Conservation (phyloP, 2,797 vertebrate genomes). For the Typhlichthys subterraneus region DNA sequence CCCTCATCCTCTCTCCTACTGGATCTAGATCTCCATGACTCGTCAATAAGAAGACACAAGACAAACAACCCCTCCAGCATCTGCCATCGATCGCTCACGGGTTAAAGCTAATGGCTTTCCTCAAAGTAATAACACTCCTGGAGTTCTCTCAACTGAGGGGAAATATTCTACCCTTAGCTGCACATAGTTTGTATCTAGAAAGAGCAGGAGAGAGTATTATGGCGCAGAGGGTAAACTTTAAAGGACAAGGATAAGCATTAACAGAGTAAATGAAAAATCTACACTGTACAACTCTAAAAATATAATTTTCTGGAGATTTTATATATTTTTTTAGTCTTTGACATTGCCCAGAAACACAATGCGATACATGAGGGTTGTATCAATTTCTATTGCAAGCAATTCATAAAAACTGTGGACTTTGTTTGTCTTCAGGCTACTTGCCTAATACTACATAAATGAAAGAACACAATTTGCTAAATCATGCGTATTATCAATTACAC, state of each 20-base stretch:
- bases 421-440: too few relatives aligned
- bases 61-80: constrained; percentile 72
- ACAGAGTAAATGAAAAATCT: constrained; percentile 10
- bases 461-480: too few relatives aligned
- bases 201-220: constrained; percentile 7
- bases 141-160: constrained; percentile 64
- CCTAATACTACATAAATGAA: too few relatives aligned
- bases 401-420: too few relatives aligned
- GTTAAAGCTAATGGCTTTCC: constrained; percentile 71
- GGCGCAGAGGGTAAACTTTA: constrained; percentile 21
- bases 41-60: constrained; percentile 78
- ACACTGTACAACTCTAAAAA: too few relatives aligned
- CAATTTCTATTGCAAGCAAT: too few relatives aligned
- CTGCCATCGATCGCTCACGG: constrained; percentile 69
- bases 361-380: too few relatives aligned
- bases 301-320: too few relatives aligned
- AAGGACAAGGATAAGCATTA: constrained; percentile 10
- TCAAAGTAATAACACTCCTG: constrained; percentile 74
- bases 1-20: neutral
- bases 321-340: too few relatives aligned
- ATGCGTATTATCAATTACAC: too few relatives aligned
- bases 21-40: constrained; percentile 36
- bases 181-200: constrained; percentile 23
- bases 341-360: too few relatives aligned
- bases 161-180: constrained; percentile 50